Evolutionary conservation across 2,888 invertebrate species (phyloP).

Genomic region (Nesidiocoris tenuis): DNA sequence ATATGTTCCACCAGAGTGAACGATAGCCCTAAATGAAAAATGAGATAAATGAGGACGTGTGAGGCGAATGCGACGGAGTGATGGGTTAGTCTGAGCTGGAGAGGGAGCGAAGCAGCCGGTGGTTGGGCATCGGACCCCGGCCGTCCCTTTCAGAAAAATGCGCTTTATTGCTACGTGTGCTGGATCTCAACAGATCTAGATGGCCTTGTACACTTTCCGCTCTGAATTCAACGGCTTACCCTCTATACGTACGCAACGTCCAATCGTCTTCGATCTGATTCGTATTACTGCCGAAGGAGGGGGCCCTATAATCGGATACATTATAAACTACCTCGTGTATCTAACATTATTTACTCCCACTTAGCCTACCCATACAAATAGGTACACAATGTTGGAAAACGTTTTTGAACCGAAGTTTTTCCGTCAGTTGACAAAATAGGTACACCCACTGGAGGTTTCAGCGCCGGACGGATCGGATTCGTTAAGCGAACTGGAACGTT

Average conservation of each 20-base stretch:
- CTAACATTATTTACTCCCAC: too few relatives aligned
- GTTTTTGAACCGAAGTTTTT: too few relatives aligned
- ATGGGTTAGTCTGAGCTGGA: not conserved
- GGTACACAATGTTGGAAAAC: too few relatives aligned
- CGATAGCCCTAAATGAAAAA: not conserved
- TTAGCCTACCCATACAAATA: too few relatives aligned
- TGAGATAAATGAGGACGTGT: not conserved
- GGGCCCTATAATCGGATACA: not conserved
- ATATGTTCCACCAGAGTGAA: not conserved
- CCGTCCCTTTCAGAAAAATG: not conserved
- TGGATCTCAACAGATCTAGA: not conserved
- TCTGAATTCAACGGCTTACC: not conserved
- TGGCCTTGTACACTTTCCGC: not conserved
- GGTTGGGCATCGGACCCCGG: not conserved
- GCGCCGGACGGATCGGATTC: too few relatives aligned
- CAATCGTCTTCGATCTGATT: not conserved
- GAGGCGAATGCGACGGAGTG: not conserved
- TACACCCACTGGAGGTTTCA: too few relatives aligned
- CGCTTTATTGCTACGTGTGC: not conserved
- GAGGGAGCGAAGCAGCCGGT: not conserved
- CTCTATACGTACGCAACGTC: not conserved
- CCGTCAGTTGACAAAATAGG: too few relatives aligned
- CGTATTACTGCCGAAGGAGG: not conserved
- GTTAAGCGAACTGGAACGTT: too few relatives aligned
- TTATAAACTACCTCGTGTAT: too few relatives aligned